phyloP scores from a whole-genome alignment of 2,113 vertebrate genomes.

The Fukomys damarensis region DNA sequence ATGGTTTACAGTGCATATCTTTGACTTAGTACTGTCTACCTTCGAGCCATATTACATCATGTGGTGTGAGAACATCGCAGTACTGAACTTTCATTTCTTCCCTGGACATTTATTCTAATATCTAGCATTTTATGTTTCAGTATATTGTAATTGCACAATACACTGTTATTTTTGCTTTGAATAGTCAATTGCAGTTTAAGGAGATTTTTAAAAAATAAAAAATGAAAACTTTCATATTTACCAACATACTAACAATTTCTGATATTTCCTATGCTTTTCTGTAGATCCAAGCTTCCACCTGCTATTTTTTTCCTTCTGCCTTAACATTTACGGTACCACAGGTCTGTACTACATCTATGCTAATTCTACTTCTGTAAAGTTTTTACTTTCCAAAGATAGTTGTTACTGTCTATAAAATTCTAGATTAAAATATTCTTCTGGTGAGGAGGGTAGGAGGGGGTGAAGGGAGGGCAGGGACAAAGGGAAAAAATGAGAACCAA shows the following conservation, averaged over 20 bases:
- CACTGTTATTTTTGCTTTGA: not conserved
- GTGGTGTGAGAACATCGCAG: not conserved
- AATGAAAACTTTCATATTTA: not conserved
- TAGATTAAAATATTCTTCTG: not conserved
- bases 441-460: too few species aligned
- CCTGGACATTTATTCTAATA: not conserved
- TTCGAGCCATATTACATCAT: not conserved
- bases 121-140: not conserved
- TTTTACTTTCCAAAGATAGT: not conserved
- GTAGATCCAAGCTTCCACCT: not conserved
- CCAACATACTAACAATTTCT: not conserved
- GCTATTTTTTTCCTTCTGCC: not conserved
- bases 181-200: not conserved
- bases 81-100: not conserved
- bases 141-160: not conserved
- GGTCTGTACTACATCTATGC: not conserved
- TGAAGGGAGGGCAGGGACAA: too few species aligned
- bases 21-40: not conserved
- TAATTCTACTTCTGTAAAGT: not conserved
- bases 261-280: not conserved
- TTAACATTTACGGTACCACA: not conserved
- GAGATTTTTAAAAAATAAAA: not conserved
- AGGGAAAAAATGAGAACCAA: too few species aligned
- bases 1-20: not conserved
- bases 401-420: not conserved